These are phyloP conservation scores for Actinostola sp. DNA, from an alignment of 92 coral and sea anemone species.

Conservation along the genomic window DNA sequence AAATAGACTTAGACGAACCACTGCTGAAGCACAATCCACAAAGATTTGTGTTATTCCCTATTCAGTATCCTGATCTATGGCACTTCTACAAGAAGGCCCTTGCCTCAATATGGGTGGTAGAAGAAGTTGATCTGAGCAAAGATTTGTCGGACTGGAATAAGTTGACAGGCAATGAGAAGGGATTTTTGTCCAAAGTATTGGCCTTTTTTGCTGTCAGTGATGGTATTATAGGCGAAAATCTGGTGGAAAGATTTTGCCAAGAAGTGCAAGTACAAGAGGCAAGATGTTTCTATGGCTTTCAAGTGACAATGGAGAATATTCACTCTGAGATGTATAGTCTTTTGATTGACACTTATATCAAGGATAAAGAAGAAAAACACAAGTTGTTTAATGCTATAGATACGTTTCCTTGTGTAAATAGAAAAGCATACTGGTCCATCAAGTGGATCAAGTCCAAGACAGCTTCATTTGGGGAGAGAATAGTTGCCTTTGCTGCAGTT, in stretches of 20 bases:
- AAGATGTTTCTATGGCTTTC: conserved; percentile 83
- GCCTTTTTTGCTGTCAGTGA: conserved; percentile 87
- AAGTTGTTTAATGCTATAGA: conserved; percentile 75
- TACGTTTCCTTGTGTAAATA: conserved; percentile 71
- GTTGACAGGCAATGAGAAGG: conserved; percentile 49
- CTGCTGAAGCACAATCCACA: conserved; percentile 64
- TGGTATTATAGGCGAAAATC: conserved; percentile 79
- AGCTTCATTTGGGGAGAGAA: conserved; percentile 75
- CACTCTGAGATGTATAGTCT: conserved; percentile 87
- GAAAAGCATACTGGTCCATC: conserved; percentile 73
- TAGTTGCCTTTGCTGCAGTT: conserved; percentile 83
- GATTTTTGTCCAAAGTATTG: conserved; percentile 63
- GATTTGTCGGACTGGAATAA: conserved; percentile 62
- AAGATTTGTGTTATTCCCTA: conserved; percentile 71
- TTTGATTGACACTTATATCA: conserved; percentile 67
- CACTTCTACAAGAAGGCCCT: conserved; percentile 73
- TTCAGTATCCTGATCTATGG: conserved; percentile 77
- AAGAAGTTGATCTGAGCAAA: conserved; percentile 72
- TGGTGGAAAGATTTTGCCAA: conserved; percentile 70
- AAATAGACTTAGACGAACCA: conserved; percentile 49
- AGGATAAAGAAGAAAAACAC: conserved; percentile 59
- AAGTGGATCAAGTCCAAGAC: conserved; percentile 65
- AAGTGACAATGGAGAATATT: conserved; percentile 86
- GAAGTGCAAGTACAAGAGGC: conserved; percentile 85
- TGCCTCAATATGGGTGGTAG: conserved; percentile 84